Conservation (phyloP, 2,797 vertebrate genomes). For the Cygnus olor region DNA sequence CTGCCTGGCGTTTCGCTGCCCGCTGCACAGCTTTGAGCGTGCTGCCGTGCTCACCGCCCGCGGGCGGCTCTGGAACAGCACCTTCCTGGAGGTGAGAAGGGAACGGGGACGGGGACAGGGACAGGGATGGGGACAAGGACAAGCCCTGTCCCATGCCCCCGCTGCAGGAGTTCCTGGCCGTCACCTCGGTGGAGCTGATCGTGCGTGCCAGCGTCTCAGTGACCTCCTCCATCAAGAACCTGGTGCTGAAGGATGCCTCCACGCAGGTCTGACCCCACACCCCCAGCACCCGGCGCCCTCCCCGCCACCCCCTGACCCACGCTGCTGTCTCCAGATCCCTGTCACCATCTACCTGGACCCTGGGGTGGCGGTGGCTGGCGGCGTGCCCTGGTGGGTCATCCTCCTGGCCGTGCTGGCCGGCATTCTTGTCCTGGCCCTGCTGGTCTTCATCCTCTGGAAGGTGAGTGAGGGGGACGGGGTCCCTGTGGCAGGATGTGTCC, state of each 20-base stretch:
- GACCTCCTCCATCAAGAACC: conserved; percentile 89
- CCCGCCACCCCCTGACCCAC: background rate
- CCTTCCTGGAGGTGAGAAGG: conserved; percentile 88
- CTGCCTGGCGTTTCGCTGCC: conserved; percentile 88
- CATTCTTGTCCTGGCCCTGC: conserved; percentile 84
- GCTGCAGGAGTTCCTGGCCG: conserved; percentile 84
- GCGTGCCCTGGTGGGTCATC: conserved; percentile 92
- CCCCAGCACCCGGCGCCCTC: background rate
- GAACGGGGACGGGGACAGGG: background rate
- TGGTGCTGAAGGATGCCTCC: conserved; percentile 86
- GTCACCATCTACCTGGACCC: conserved; percentile 91
- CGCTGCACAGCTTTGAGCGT: conserved; percentile 87
- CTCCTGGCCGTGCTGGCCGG: conserved; percentile 88
- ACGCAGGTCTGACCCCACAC: conserved; percentile 78
- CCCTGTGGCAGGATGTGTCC: background rate
- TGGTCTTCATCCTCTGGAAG: conserved; percentile 91
- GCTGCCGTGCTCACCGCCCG: conserved; percentile 83
- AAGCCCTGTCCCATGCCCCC: rapidly evolving
- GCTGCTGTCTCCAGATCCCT: conserved; percentile 78
- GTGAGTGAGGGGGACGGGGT: conserved; percentile 69
- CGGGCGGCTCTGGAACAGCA: conserved; percentile 92
- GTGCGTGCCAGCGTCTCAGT: conserved; percentile 91
- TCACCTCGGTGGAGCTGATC: conserved; percentile 88
- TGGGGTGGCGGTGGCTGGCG: conserved; percentile 77
- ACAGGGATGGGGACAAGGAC: rapidly evolving